A percentile compares a stretch with the other conserved stretches of the same genome.
phyloP scores from a whole-genome alignment of 2,797 vertebrate species.

The Ptychobarbus kaznakovi region DNA sequence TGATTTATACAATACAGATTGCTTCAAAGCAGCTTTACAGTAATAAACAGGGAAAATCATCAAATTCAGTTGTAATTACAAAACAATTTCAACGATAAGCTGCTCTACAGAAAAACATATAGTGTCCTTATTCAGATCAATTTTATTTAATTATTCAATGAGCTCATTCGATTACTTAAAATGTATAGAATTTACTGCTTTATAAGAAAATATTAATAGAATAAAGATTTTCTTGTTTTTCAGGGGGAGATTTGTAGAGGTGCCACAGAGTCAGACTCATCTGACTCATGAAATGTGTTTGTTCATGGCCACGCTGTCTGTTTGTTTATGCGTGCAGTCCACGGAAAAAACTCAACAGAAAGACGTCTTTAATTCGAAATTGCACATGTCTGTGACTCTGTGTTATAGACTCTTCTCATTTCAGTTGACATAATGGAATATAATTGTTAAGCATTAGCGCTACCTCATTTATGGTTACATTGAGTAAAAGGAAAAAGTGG shows the following conservation, averaged over 20 bases:
- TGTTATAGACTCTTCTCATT: background rate
- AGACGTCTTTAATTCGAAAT: background rate
- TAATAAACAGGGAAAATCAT: background rate
- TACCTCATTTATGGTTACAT: background rate
- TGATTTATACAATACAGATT: background rate
- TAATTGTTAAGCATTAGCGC: constrained; percentile 6
- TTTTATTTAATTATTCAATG: background rate
- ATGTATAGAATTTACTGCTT: background rate
- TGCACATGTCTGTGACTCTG: background rate
- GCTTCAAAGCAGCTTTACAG: background rate
- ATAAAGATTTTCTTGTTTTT: background rate
- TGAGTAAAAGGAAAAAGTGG: background rate
- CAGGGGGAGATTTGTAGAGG: background rate
- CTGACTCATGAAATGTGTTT: background rate
- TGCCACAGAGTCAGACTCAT: background rate
- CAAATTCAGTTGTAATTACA: background rate
- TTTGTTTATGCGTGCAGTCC: constrained; percentile 1
- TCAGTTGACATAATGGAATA: constrained; percentile 11
- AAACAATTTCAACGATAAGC: background rate
- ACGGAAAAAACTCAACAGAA: background rate
- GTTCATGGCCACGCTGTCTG: background rate
- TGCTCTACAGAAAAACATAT: too few relatives aligned
- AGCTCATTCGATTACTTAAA: background rate
- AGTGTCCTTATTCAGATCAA: background rate
- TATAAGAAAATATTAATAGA: background rate